A percentile compares a stretch with the other conserved stretches of the same genome.
phyloP scores from a whole-genome alignment of 2,113 vertebrate species.

The Oreochromis aureus region DNA sequence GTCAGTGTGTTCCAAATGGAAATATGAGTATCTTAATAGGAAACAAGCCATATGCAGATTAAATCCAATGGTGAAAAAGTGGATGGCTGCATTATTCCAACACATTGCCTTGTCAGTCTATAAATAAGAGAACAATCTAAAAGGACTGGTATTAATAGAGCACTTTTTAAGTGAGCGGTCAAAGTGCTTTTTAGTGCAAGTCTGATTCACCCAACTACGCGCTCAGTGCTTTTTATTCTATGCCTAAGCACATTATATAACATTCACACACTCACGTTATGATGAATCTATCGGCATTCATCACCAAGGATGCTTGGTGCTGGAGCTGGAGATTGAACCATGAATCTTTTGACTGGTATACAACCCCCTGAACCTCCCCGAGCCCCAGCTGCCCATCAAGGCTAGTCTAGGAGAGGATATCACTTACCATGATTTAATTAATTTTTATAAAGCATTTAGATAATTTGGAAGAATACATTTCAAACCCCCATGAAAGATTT shows the following conservation, averaged over 20 bases:
- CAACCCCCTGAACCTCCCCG: too few species aligned
- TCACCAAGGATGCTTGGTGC: not conserved
- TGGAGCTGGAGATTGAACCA: not conserved
- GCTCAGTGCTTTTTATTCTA: not conserved
- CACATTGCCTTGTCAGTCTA: not conserved
- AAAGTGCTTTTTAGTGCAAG: not conserved
- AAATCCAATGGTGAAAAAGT: not conserved
- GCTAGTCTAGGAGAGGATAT: not conserved
- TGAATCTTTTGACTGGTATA: not conserved
- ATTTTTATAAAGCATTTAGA: not conserved
- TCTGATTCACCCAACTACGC: not conserved
- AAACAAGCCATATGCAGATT: not conserved
- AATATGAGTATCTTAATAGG: not conserved
- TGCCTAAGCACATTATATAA: not conserved
- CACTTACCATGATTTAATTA: not conserved
- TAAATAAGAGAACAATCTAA: not conserved
- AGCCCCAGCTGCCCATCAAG: not conserved
- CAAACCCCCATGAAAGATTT: not conserved
- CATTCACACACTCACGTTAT: not conserved
- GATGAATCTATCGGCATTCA: not conserved
- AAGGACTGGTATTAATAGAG: not conserved
- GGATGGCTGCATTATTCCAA: not conserved
- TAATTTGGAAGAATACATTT: not conserved
- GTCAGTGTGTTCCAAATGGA: not conserved
- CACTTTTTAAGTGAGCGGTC: not conserved